Percentiles rank a stretch among this genome's conserved stretches.
phyloP scores from a whole-genome alignment of 1,140 invertebrate species.

The Asbolus verrucosus region DNA sequence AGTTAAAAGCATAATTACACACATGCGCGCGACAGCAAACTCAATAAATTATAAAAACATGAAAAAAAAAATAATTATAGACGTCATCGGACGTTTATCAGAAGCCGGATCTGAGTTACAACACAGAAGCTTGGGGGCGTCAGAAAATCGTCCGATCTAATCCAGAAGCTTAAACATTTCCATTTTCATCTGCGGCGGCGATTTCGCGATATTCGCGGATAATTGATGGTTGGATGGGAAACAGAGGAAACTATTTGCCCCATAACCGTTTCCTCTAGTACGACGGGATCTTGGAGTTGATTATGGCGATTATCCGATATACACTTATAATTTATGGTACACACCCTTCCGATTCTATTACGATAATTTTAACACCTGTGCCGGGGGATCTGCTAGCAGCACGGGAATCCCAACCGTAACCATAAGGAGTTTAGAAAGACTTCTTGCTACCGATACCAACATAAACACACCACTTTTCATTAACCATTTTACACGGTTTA shows the following conservation, averaged over 20 bases:
- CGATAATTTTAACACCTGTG: constrained; percentile 63
- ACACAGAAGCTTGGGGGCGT: too few relatives aligned
- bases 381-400: constrained; percentile 28
- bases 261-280: constrained; percentile 41
- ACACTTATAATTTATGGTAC: constrained; percentile 57
- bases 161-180: constrained; percentile 4
- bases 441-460: constrained; percentile 9
- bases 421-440: constrained; percentile 31
- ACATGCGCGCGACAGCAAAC: background rate
- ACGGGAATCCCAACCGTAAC: constrained; percentile 45
- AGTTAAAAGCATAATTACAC: constrained; percentile 41
- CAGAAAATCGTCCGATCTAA: constrained; percentile 12
- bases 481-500: constrained; percentile 46
- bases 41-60: constrained; percentile 10
- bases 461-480: constrained; percentile 43
- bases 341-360: constrained; percentile 63
- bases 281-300: constrained; percentile 35
- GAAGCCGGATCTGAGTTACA: background rate
- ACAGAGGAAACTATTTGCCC: constrained; percentile 35
- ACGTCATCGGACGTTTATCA: constrained; percentile 29
- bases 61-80: constrained; percentile 33
- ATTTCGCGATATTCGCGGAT: constrained; percentile 8
- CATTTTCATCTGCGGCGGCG: too few relatives aligned
- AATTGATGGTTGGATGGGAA: constrained; percentile 37
- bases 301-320: constrained; percentile 54